Evolutionary conservation across 2,797 vertebrate species (phyloP), one percentile per base, ranked within the genome.

Genomic region (Apogon hyalosoma): DNA sequence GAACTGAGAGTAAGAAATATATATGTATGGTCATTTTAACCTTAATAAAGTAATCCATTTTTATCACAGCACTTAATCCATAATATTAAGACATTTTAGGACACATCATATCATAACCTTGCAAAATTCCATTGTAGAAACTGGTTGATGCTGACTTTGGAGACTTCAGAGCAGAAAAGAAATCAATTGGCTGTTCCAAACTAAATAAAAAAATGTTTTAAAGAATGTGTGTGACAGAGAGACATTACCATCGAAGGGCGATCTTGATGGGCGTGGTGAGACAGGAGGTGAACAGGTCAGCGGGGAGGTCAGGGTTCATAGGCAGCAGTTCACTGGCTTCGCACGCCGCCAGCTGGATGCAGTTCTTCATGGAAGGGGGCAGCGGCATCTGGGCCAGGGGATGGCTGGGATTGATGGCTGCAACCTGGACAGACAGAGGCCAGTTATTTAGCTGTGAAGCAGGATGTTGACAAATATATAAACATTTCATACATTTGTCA

Each of bases 241-340:
- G 36, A 39, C 73, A 69, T 96, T 86, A 99, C 98, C 98, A 99
- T 84, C 97, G 92, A 69, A 99, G 93, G 0, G 98, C 97, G 0
- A 98, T 98, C 89, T 98, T 99, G 93, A 99, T 99, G 42, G 98
- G 98, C 0, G 98, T 99, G 46, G 98, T 99, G 91, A 99, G 95
- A 90, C 98, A 99, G 66, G 98, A 98, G 0, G 98, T 99, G 94
- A 99, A 99, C 12, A 99, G 96, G 92, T 99, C 98, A 0, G 98
- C 98, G 0, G 98, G 97, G 73, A 99, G 95, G 85, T 99, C 97
- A 0, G 97, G 97, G 92, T 99, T 97, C 98, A 99, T 99, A 76
- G 98, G 98, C 33, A 99, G 92, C 76, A 99, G 92, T 86, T 99
- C 97, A 0, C 80, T 95, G 87, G 97, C 96, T 81, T 99, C 98